Base-by-base conservation (phyloP, 2,888 invertebrate genomes). In the Drosophila demipolita region DNA sequence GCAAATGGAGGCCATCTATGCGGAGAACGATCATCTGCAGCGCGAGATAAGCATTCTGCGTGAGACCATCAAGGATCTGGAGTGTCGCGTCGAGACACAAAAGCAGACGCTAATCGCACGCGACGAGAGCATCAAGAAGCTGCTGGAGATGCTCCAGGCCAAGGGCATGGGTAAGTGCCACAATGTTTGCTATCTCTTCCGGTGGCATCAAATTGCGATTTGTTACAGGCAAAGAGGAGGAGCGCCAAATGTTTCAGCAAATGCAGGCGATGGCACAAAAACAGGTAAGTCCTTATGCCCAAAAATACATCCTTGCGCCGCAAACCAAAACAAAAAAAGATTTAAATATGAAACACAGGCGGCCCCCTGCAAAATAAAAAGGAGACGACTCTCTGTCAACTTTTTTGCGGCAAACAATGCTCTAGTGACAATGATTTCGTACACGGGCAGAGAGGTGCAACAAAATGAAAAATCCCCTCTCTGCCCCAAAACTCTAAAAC, bases 71-170 rank as follows among this genome's bases (percentile, higher is more conserved):
- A 98, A 98, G 96, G 99, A 99, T 94, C 94, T 99, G 94, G 99
- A 99, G 94, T 94, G 99, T 91, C 96, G 99, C 90, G 98, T 99
- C 91, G 99, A 99, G 94, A 98, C 99, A 38, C 99, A 99, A 94
- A 99, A 99, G 94, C 99, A 99, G 94, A 99, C 99, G 53, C 94
- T 99, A 83, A 97, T 97, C 92, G 98, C 99, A 55, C 95, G 99
- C 89, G 99, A 99, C 94, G 99, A 99, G 92, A 99, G 98, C 94
- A 99, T 99, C 93, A 99, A 99, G 94, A 99, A 99, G 94, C 95
- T 99, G 90, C 95, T 99, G 91, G 99, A 99, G 95, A 99, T 99
- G 98, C 95, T 99, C 72, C 99, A 99, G 94, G 98, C 97, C 93
- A 98, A 98, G 94, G 98, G 98, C 93, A 97, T 98, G 95, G 98